These are phyloP conservation scores for Elaphurus davidianus DNA, from an alignment of 2,113 vertebrate species.

Conservation along the genomic window DNA sequence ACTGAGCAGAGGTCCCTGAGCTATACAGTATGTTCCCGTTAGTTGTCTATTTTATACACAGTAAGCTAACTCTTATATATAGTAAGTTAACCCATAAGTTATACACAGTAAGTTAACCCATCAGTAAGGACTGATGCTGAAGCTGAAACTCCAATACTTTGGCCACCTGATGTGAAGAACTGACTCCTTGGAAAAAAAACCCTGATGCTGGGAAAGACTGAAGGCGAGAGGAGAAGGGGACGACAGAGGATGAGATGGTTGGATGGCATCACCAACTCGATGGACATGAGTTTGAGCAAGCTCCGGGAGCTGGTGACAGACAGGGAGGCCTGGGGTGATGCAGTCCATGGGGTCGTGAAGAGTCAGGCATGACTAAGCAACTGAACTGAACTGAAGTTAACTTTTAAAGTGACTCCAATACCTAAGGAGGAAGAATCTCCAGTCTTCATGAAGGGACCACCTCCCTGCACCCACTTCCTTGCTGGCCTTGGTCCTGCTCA, in stretches of 20 bases:
- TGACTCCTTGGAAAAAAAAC: not conserved
- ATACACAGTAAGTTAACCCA: not conserved
- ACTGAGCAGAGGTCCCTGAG: not conserved
- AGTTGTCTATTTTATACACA: not conserved
- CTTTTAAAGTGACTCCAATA: not conserved
- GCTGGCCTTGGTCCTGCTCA: not conserved
- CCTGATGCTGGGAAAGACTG: not conserved
- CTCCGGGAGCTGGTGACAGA: not conserved
- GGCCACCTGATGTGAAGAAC: not conserved
- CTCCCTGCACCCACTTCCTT: not conserved
- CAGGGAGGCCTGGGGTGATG: not conserved
- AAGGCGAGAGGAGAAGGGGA: not conserved
- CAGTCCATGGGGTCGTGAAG: not conserved
- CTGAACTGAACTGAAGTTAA: not conserved
- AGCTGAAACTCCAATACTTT: not conserved
- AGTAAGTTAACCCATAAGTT: not conserved
- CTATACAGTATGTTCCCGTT: not conserved
- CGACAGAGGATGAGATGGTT: not conserved
- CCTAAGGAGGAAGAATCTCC: not conserved
- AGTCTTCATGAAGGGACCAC: not conserved
- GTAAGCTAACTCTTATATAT: not conserved
- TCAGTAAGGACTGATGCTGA: not conserved
- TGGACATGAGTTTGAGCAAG: not conserved
- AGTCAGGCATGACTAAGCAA: not conserved
- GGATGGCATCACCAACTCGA: not conserved